Conservation (phyloP, 2,888 invertebrate species). For the Tanytarsus gracilentus region DNA sequence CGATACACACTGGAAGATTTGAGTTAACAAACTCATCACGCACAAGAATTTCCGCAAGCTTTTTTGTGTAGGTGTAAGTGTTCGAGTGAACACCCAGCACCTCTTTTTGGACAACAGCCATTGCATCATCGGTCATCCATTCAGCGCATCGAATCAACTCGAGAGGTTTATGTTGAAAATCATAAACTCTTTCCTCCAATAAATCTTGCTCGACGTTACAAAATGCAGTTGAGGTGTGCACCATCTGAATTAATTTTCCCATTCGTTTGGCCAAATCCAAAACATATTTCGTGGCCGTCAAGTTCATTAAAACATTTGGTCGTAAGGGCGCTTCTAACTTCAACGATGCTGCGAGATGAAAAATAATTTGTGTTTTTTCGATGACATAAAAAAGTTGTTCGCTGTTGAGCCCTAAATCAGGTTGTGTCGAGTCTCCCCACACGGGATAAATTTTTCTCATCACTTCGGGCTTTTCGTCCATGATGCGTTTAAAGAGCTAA, state of each 20-base stretch:
- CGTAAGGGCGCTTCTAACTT: slow-evolving; percentile 80
- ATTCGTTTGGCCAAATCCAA: slow-evolving; percentile 69
- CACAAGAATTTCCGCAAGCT: slow-evolving; percentile 78
- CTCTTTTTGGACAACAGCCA: slow-evolving; percentile 57
- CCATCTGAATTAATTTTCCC: slow-evolving; percentile 63
- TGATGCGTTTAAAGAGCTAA: slow-evolving; percentile 62
- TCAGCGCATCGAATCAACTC: slow-evolving; percentile 60
- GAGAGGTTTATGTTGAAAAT: slow-evolving; percentile 60
- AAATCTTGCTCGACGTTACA: slow-evolving; percentile 84
- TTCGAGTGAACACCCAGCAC: slow-evolving; percentile 75
- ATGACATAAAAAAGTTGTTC: slow-evolving; percentile 51
- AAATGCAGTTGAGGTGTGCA: slow-evolving; percentile 95
- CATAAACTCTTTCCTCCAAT: slow-evolving; percentile 72
- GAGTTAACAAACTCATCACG: slow-evolving; percentile 55
- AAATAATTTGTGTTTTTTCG: slow-evolving; percentile 67
- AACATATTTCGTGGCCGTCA: slow-evolving; percentile 71
- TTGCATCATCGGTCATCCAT: slow-evolving; percentile 60
- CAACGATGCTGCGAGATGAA: slow-evolving; percentile 88
- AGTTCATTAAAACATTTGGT: slow-evolving; percentile 85
- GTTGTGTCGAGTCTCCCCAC: slow-evolving; percentile 60
- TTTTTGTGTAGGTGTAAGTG: slow-evolving; percentile 91
- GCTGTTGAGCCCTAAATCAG: slow-evolving; percentile 51
- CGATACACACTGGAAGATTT: slow-evolving; percentile 70
- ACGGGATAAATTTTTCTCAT: slow-evolving; percentile 67
- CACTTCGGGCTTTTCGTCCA: slow-evolving; percentile 57